A percentile compares a stretch with the other conserved stretches of the same genome.
phyloP scores from a whole-genome alignment of 2,113 vertebrate species.

The Bothrops jararaca region DNA sequence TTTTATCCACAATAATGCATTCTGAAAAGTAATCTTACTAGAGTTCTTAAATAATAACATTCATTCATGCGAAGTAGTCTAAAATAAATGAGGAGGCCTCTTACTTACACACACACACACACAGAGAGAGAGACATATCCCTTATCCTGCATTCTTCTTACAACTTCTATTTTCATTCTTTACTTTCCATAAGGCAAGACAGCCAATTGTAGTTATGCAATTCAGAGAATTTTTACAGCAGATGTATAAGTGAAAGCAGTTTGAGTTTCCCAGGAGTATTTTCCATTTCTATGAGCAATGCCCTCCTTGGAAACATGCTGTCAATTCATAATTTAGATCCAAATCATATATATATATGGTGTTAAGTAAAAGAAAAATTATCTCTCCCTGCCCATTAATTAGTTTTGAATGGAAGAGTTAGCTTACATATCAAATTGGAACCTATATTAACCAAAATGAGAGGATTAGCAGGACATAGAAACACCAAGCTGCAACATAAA shows the following conservation, averaged over 20 bases:
- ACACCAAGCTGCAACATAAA: background rate
- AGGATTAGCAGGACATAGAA: background rate
- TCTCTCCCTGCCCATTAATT: background rate
- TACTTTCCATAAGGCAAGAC: background rate
- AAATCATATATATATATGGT: background rate
- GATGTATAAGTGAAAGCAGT: background rate
- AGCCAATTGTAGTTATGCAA: background rate
- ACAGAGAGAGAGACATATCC: background rate
- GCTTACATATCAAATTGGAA: background rate
- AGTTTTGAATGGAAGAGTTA: background rate
- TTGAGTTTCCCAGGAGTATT: background rate
- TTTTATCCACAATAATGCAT: slow-evolving; percentile 10
- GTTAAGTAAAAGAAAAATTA: background rate
- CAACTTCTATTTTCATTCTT: background rate
- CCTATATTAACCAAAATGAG: background rate
- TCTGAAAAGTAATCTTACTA: slow-evolving; percentile 32
- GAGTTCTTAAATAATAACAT: background rate
- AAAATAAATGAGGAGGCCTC: background rate
- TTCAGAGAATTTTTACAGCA: background rate
- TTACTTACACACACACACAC: background rate
- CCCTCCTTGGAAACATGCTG: background rate
- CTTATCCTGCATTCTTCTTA: background rate
- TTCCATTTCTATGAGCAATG: background rate
- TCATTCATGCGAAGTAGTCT: background rate
- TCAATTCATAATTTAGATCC: background rate